Evolutionary conservation across 2,888 invertebrate species (phyloP), one percentile per base, ranked within the genome.

Genomic region (Cosmopolites sordidus): DNA sequence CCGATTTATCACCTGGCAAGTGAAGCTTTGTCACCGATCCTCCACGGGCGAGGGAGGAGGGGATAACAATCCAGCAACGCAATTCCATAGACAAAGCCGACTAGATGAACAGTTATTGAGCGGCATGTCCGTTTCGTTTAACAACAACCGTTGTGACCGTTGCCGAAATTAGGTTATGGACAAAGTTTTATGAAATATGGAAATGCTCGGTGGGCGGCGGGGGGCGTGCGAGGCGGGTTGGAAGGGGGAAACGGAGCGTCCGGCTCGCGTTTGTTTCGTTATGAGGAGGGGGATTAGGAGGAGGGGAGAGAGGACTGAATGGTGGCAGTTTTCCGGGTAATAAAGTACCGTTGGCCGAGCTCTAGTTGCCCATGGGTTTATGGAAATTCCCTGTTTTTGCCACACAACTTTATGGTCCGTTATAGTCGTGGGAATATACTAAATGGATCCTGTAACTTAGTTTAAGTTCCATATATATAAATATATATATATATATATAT

Each of bases 181-280:
- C 60, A 69, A 70, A 70, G 66, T 72, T 71, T 69, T 69, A 69
- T 69, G 69, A 70, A 70, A 71, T 71, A 72, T 72, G 71, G 66
- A 70, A 72, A 72, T 71, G 64, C 60, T 62, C 58, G 11, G 4
- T 5, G 33, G n/a, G 33, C 5, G 9, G 5, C 27, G 27, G 27
- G n/a, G n/a, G n/a, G n/a, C n/a, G n/a, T 27, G 27, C 27, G 9
- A 9, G 27, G 33, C 3, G 3, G 33, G 11, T n/a, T 5, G 33
- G 5, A 33, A 11, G 33, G 33, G 33, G 33, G 63, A 66, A 63
- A 59, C 41, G 48, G 49, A 51, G 47, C 22, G 58, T 57, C 58
- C 48, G 48, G 58, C 54, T 64, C 62, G 63, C 64, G 61, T 65
- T 65, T 60, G 59, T 58, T 58, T 33, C n/a, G n/a, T n/a, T n/a